Base-by-base conservation (phyloP, 2,888 invertebrate genomes). In the Pollenia angustigena region DNA sequence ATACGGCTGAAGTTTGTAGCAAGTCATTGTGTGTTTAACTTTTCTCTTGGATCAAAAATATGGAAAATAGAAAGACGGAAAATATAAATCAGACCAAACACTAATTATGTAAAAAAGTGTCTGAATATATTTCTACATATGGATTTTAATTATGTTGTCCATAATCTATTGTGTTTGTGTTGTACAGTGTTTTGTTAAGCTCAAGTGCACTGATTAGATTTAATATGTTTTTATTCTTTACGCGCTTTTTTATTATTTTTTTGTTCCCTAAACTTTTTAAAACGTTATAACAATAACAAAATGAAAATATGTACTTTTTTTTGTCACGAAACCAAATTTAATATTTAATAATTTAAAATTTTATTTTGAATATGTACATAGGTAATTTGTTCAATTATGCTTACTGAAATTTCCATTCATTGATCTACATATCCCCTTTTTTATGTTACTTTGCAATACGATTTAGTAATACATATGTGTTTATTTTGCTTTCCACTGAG, bases 31-130 rank as follows among this genome's bases (percentile, higher is more conserved):
- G 50, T 52, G 16, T 40, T 16, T 6, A 32, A 32, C 6, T 18
- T 58, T 42, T 64, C 16, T 54, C 7, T 66, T 56, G 40, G 62
- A 60, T 84, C 60, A 69, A 68, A 75, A 54, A 40, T 50, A 52
- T 23, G 14, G 44, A 54, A 68, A 16, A 50, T 18, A 56, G 14
- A 76, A 62, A 58, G 23, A 85, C 14, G 18, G 12, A 64, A 46
- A 72, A 23, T 32, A 44, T 60, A 69, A 48, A 54, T 46, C n/a
- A 71, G 74, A 71, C 76, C 56, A 71, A 50, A 58, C 32, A 14
- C 32, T 8, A 14, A 68, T 50, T 50, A 23, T 48, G 50, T 62
- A 50, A 32, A 40, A 71, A 71, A 54, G 14, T 60, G 48, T 79
- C 42, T 69, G 44, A 44, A 23, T 79, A 48, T 12, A 60, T 32